A percentile compares a stretch with the other conserved stretches of the same genome.
Evolutionary conservation across 2,797 vertebrate species (phyloP).

Genomic region (Choloepus didactylus): DNA sequence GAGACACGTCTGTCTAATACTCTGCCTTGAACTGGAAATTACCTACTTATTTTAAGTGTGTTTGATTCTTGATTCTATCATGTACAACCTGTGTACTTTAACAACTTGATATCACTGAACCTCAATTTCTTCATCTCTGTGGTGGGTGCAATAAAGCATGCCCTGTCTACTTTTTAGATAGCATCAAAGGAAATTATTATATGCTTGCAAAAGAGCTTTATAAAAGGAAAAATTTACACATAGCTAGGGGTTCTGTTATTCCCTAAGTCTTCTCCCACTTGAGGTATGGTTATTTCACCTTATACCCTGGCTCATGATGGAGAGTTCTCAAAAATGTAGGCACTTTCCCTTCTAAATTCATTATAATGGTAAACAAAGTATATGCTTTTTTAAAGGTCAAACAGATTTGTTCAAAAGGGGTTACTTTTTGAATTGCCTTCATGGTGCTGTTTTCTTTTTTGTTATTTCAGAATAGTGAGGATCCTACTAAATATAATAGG

Average conservation of each 20-base stretch:
- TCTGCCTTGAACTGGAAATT: not conserved
- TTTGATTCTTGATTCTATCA: not conserved
- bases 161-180: not conserved
- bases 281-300: not conserved
- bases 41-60: slow-evolving; percentile 21
- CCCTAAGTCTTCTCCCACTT: not conserved
- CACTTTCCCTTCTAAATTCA: slow-evolving; percentile 6
- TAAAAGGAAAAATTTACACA: not conserved
- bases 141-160: not conserved
- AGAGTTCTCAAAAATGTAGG: slow-evolving; percentile 40
- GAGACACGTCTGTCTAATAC: not conserved
- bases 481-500: slow-evolving; percentile 24
- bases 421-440: slow-evolving; percentile 24
- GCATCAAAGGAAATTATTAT: not conserved
- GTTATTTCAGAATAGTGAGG: slow-evolving; percentile 29
- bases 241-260: not conserved
- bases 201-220: not conserved
- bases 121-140: not conserved
- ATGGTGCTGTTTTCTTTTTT: slow-evolving; percentile 23
- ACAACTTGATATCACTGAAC: not conserved
- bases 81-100: not conserved
- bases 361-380: slow-evolving; percentile 44
- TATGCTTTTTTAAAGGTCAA: slow-evolving; percentile 41
- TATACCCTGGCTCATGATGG: not conserved
- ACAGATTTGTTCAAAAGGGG: not conserved